Conservation (phyloP, 2,113 vertebrate genomes). For the Triplophysa tibetana region DNA sequence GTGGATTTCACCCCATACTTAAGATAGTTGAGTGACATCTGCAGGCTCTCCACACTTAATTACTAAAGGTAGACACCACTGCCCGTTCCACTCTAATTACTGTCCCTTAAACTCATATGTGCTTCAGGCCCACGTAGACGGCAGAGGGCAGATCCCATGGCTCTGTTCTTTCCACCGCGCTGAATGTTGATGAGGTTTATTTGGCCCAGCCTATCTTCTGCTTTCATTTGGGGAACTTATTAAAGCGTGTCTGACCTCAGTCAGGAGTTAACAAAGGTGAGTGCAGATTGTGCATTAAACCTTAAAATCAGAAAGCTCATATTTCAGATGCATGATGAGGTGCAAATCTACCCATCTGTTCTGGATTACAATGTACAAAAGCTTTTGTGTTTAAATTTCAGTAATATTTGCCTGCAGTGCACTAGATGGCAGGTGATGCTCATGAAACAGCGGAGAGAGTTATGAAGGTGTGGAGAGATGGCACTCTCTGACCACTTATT, state of each 20-base stretch:
- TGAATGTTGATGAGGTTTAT: slow-evolving; percentile 32
- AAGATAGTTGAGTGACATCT: slow-evolving; percentile 62
- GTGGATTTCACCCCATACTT: slow-evolving; percentile 31
- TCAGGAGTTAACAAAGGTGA: slow-evolving; percentile 2
- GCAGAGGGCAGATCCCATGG: slow-evolving; percentile 46
- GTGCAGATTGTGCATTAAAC: slow-evolving; percentile 21
- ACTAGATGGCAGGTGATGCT: slow-evolving; percentile 31
- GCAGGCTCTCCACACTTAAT: slow-evolving; percentile 48
- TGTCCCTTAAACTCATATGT: slow-evolving; percentile 33
- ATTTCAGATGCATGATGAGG: background rate
- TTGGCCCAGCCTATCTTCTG: slow-evolving; percentile 8
- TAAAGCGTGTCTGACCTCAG: background rate
- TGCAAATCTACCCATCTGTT: background rate
- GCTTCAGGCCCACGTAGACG: slow-evolving; percentile 37
- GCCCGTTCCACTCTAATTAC: slow-evolving; percentile 56
- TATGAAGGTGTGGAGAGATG: background rate
- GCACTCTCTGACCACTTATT: slow-evolving; percentile 4
- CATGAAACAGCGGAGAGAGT: background rate
- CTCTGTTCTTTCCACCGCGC: slow-evolving; percentile 20
- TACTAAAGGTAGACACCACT: slow-evolving; percentile 59
- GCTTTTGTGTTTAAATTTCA: background rate
- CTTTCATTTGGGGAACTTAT: slow-evolving; percentile 29
- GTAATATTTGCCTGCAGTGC: background rate
- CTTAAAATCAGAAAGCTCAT: slow-evolving; percentile 10
- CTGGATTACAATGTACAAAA: background rate